Evolutionary conservation across 2,888 invertebrate species (phyloP), one percentile per base, ranked within the genome.

Genomic region (Chrysotoxum bicinctum): DNA sequence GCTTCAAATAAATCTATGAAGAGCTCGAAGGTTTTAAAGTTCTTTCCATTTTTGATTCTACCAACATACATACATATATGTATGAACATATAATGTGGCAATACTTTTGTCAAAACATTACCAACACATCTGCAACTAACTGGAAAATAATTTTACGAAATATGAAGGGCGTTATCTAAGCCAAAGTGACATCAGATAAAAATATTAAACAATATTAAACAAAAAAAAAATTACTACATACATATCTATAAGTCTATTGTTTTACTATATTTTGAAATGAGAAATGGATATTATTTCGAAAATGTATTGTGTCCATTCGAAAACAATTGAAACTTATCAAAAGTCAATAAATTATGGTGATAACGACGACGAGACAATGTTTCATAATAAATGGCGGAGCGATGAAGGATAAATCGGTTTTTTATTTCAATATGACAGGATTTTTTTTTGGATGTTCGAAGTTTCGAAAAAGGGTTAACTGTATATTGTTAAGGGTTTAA

Each of bases 301-400:
- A 66, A 66, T 66, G 48, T 66, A 21, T 50, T 66, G 35, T 66
- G 66, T 66, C 35, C 66, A 66, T 66, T 66, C 35, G 50, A 66
- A 69, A 56, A 69, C 69, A 56, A 69, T 56, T 35, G 66, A 35
- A 56, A 69, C 40, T 69, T 69, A 69, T 56, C 37, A 69, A 69
- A 52, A 54, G 69, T 56, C 69, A 69, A 69, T 52, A 56, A 69
- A 66, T 50, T 66, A 66, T 50, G 8, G 21, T 35, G 66, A 66
- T 66, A 66, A 66, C 50, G 66, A 66, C 50, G 66, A 66, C 12
- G 35, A 50, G 69, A 54, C 12, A 40, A 69, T 52, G 54, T 37
- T 54, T 54, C 40, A 50, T 37, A 19, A 54, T 40, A 69, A 54
- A 56, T 54, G 16, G 30, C 26, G 40, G 54, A 69, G 19, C 43